phyloP scores from a whole-genome alignment of 1,140 invertebrate genomes.

The Belonocnema kinseyi region DNA sequence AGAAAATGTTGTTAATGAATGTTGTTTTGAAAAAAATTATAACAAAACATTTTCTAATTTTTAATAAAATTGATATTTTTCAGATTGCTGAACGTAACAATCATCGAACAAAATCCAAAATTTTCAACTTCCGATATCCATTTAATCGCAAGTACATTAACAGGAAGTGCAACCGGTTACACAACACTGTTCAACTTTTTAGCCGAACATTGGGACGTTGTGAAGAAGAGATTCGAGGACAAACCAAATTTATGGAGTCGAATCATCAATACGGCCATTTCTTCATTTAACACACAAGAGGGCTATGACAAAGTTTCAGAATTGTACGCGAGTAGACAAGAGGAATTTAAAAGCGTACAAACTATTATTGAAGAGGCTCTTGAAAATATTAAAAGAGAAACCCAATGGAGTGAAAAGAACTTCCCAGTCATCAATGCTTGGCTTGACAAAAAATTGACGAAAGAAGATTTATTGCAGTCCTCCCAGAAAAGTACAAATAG shows the following conservation, averaged over 20 bases:
- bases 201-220: slow-evolving; percentile 79
- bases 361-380: slow-evolving; percentile 81
- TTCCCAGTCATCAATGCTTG: slow-evolving; percentile 82
- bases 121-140: slow-evolving; percentile 85
- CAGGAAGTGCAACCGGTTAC: slow-evolving; percentile 81
- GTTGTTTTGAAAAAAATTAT: too few species aligned
- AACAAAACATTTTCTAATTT: too few species aligned
- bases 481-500: background rate
- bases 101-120: slow-evolving; percentile 80
- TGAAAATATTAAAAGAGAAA: slow-evolving; percentile 81
- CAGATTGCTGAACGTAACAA: slow-evolving; percentile 80
- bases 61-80: slow-evolving; percentile 35
- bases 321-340: slow-evolving; percentile 77
- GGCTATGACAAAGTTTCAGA: slow-evolving; percentile 81
- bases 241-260: slow-evolving; percentile 84
- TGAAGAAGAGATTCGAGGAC: slow-evolving; percentile 80
- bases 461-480: slow-evolving; percentile 71
- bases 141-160: slow-evolving; percentile 83
- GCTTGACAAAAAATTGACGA: slow-evolving; percentile 67
- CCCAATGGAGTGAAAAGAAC: slow-evolving; percentile 83
- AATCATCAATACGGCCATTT: slow-evolving; percentile 82
- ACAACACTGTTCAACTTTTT: slow-evolving; percentile 83
- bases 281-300: slow-evolving; percentile 82
- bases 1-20: too few species aligned
- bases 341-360: slow-evolving; percentile 81